A percentile compares a stretch with the other conserved stretches of the same genome.
Evolutionary conservation across 2,888 invertebrate species (phyloP).

Genomic region (Pristionchus fissidentatus): DNA sequence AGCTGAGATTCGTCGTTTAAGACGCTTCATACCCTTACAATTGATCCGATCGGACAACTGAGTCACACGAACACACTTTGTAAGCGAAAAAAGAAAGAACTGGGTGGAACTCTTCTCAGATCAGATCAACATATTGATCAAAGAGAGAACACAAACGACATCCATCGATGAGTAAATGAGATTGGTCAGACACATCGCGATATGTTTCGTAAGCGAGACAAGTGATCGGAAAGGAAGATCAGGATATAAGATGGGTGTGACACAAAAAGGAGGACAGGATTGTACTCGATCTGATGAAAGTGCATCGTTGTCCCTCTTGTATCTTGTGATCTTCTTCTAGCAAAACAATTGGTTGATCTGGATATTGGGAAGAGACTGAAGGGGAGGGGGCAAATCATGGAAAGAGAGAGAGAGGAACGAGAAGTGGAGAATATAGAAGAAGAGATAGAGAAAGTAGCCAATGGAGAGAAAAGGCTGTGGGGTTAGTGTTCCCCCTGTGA

Average conservation of each 20-base stretch:
- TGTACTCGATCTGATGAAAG: background rate
- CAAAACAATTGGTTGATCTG: constrained; percentile 30
- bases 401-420: constrained; percentile 12
- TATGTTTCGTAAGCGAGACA: background rate
- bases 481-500: constrained; percentile 28
- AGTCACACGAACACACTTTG: background rate
- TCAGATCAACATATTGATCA: background rate
- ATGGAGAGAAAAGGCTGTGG: constrained; percentile 29
- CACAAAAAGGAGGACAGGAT: constrained; percentile 5
- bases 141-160: background rate
- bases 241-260: constrained; percentile 21
- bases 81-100: too few species aligned
- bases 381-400: constrained; percentile 21
- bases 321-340: background rate
- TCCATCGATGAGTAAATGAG: background rate
- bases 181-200: background rate
- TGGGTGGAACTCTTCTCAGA: too few species aligned
- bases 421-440: constrained; percentile 30
- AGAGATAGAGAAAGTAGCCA: constrained; percentile 32
- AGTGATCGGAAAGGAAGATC: background rate
- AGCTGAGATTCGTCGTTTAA: constrained; percentile 66
- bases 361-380: constrained; percentile 17
- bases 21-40: constrained; percentile 63
- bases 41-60: background rate
- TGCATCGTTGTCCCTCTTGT: background rate